Conservation (phyloP, 2,797 vertebrate species). For the Ibycter americanus region DNA sequence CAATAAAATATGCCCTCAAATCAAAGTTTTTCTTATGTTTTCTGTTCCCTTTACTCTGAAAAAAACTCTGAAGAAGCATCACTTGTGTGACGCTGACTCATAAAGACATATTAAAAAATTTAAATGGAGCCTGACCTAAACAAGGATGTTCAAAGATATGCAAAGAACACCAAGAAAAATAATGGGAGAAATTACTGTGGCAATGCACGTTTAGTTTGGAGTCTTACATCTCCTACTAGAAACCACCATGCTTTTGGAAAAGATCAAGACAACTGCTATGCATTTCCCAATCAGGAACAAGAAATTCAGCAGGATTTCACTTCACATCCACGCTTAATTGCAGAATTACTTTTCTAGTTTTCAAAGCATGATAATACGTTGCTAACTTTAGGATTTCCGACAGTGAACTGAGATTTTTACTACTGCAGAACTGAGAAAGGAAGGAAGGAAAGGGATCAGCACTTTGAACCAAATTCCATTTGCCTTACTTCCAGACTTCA, state of each 20-base stretch:
- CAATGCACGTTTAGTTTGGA: background rate
- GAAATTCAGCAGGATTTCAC: background rate
- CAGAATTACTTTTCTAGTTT: background rate
- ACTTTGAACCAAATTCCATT: slow-evolving; percentile 7
- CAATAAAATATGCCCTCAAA: background rate
- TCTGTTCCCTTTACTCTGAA: background rate
- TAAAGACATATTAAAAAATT: background rate
- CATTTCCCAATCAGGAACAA: background rate
- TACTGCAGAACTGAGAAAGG: background rate
- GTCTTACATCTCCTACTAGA: background rate
- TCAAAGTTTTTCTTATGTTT: background rate
- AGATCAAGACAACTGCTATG: background rate
- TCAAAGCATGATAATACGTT: background rate
- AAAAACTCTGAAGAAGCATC: background rate
- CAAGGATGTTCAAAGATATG: background rate
- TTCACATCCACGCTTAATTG: background rate
- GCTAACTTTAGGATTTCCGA: background rate
- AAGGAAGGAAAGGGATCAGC: background rate
- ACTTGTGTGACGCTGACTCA: background rate
- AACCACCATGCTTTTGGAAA: background rate
- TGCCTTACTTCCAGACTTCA: background rate
- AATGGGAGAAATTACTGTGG: background rate
- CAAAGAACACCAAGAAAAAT: background rate
- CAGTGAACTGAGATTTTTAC: background rate
- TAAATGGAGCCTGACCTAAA: background rate